A percentile compares a stretch with the other conserved stretches of the same genome.
Conservation (phyloP, 1,140 invertebrate species). For the Alviniconcha marisindica region DNA sequence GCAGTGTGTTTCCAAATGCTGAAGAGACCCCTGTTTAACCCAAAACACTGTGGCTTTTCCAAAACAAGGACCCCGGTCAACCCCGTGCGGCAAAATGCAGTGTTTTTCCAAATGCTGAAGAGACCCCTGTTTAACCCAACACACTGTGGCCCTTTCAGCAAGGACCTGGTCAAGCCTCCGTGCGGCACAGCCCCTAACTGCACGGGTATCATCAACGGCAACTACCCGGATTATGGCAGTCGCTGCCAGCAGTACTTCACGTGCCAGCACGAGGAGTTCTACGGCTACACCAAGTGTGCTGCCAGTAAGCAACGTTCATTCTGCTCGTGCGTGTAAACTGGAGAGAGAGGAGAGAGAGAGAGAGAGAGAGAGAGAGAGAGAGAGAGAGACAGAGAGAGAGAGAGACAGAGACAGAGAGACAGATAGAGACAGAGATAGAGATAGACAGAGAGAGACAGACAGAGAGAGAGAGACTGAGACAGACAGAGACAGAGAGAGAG, state of each 20-base stretch:
- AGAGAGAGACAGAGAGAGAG: background rate
- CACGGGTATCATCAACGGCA: slow-evolving; percentile 46
- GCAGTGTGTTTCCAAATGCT: too few relatives aligned
- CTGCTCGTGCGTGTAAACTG: too few relatives aligned
- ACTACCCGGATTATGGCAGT: slow-evolving; percentile 45
- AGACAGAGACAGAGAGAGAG: background rate
- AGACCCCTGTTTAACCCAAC: too few relatives aligned
- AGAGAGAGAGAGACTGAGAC: background rate
- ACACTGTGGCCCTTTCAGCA: too few relatives aligned
- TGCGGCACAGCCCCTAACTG: slow-evolving; percentile 52
- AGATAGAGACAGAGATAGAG: slow-evolving; percentile 23
- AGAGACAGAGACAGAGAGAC: slow-evolving; percentile 24
- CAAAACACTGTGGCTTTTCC: too few relatives aligned
- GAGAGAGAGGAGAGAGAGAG: too few relatives aligned
- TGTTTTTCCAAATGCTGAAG: too few relatives aligned
- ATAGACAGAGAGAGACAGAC: background rate
- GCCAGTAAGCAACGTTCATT: slow-evolving; percentile 37
- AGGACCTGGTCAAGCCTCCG: slow-evolving; percentile 45
- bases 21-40: too few relatives aligned
- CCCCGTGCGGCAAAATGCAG: too few relatives aligned
- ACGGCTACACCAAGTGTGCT: slow-evolving; percentile 51
- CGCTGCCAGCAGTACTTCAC: slow-evolving; percentile 47
- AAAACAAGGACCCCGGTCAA: too few relatives aligned
- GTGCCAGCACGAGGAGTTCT: slow-evolving; percentile 46
- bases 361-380: too few relatives aligned